Evolutionary conservation across 2,888 invertebrate genomes (phyloP), one percentile per base, ranked within the genome.

Genomic region (Gandaritis pyraliata): DNA sequence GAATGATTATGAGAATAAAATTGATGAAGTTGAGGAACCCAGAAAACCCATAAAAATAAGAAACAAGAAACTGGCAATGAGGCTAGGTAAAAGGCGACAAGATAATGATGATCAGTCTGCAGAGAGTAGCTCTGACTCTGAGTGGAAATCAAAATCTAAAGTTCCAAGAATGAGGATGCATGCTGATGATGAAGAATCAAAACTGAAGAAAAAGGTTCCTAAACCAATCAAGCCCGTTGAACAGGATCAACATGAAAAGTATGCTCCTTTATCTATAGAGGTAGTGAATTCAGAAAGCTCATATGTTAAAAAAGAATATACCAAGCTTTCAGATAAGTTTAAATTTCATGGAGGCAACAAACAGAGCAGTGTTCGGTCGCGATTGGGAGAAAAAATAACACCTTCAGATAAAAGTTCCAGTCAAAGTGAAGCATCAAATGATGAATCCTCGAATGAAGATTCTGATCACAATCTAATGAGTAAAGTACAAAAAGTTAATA

Each of bases 181-280:
- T 83, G 97, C 97, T n/a, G 97, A 97, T 85, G 97, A 97, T 78
- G 96, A 96, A 84, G 96, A 96, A 82, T 94, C 94, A 58, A 95
- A 94, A 76, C 85, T 76, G 70, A 88, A 83, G 73, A 87, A 73
- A 72, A 84, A 72, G 72, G 56, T 64, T 64, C 71, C 60, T 59
- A 80, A 72, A 72, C 71, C 71, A 58, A 67, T 73, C 15, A 70
- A 75, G 66, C 75, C 80, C 13, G 18, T 52, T 1, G 56, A 64
- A 43, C 38, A 52, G 2, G 56, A 64, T 49, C 30, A 38, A 39
- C 76, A 73, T 43, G 83, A 85, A 58, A 72, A 69, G 55, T 90
- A 78, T 83, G 85, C 90, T 54, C 86, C 90, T 60, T 71, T 92
- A 58, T 91, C 90, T 58, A 89, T 92, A 71, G 90, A 92, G 81